Base-by-base conservation (phyloP, 2,888 invertebrate genomes). In the Tortricodes alternella region DNA sequence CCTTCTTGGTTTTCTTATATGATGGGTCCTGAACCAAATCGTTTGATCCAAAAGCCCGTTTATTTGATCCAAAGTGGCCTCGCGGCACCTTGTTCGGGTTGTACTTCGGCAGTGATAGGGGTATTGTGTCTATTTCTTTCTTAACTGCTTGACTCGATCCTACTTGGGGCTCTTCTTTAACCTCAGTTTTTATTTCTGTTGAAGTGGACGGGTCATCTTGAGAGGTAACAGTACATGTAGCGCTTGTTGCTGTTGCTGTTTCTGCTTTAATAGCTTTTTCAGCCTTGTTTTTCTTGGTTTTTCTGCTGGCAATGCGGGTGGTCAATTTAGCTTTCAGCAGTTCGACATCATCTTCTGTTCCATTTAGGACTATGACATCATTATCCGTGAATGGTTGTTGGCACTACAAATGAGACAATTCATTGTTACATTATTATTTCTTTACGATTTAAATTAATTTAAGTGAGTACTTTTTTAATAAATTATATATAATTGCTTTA, bases 281-380 rank as follows among this genome's bases (percentile, higher is more conserved):
- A 24, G 70, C 62, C 71, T 87, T 91, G 0, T 77, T 62, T 67
- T 94, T 94, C 72, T 96, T 97, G 41, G 91, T 92, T 73, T 95
- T 96, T 53, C 93, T 92, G 70, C 92, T 93, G 32, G 93, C 92
- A 52, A 95, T 92, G 39, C 96, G 92, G 46, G 93, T 89, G 62
- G 94, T 92, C 85, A 96, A 94, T 70, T 93, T 93, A 13, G 79
- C 79, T 65, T 87, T 92, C 75, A 97, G 93, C 21, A 89, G 62
- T 34, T 92, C 92, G 56, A 96, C 75, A 68, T 98, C 97, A 62
- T 96, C 95, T 9, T 96, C 95, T 64, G 92, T 93, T 46, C 96
- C 96, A 87, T 99, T 99, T 21, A 99, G 88, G n/a, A 96, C 89
- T 23, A 99, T 93, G 6, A 98, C 85, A 80, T 99, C 98, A 62